Evolutionary conservation across 2,113 vertebrate genomes (phyloP).

Genomic region (Beaufortia kweichowensis): DNA sequence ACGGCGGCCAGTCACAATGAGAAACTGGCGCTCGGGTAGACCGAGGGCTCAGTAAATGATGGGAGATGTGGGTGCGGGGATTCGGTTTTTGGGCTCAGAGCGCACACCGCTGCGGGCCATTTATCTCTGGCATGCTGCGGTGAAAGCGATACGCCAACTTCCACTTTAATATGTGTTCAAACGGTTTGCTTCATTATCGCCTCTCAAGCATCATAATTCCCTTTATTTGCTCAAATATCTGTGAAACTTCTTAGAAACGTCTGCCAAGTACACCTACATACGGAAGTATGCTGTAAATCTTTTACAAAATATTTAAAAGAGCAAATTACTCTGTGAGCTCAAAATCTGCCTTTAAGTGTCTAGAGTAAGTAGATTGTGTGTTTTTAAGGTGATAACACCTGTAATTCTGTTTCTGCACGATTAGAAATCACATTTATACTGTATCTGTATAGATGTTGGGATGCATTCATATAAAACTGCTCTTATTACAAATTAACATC

Average conservation of each 20-base stretch:
- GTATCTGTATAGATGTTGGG: too few relatives aligned
- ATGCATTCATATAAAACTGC: too few relatives aligned
- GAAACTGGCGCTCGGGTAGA: neutral
- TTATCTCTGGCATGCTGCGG: neutral
- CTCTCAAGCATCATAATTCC: slow-evolving; percentile 18
- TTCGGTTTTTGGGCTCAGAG: slow-evolving; percentile 3
- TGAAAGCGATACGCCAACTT: neutral
- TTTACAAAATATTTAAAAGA: slow-evolving; percentile 1
- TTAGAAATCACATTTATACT: too few relatives aligned
- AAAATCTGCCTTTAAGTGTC: neutral
- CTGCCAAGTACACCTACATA: slow-evolving; percentile 6
- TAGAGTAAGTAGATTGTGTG: neutral
- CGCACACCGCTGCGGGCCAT: neutral
- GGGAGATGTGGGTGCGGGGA: neutral
- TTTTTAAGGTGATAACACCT: neutral
- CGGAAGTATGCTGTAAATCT: neutral
- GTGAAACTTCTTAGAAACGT: too few relatives aligned
- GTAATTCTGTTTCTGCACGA: too few relatives aligned
- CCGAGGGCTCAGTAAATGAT: neutral
- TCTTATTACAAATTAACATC: too few relatives aligned
- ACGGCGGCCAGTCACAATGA: slow-evolving; percentile 40
- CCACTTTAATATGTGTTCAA: neutral
- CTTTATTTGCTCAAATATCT: slow-evolving; percentile 20
- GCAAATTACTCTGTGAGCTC: neutral
- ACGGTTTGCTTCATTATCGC: neutral